These are phyloP conservation scores for Spialia ferax DNA, from an alignment of 2,888 invertebrate species.

Conservation along the genomic window DNA sequence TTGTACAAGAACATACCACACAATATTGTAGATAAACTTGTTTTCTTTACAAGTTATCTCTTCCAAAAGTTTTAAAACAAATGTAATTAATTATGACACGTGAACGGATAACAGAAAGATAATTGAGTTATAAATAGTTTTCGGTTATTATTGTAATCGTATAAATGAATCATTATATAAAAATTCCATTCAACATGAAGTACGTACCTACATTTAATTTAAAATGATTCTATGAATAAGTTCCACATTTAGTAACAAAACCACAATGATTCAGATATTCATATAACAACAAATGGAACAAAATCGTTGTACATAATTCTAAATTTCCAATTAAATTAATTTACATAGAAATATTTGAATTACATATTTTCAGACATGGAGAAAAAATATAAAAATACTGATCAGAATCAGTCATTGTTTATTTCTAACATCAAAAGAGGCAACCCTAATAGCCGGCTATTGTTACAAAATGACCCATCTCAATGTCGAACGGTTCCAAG, in stretches of 20 bases:
- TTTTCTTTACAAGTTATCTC: not conserved
- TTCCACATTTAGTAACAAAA: conserved; percentile 15
- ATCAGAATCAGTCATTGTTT: no score
- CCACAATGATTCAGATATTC: conserved; percentile 10
- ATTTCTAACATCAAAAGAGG: conserved; percentile 31
- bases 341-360: no score
- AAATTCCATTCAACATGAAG: not conserved
- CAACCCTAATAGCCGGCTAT: conserved; percentile 70
- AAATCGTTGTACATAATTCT: no score
- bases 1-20: no score
- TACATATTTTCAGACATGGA: no score
- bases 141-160: conserved; percentile 1
- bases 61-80: not conserved
- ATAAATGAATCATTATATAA: conserved; percentile 4
- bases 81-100: conserved; percentile 4
- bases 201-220: not conserved
- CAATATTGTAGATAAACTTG: not conserved
- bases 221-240: not conserved
- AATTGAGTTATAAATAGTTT: conserved; percentile 3
- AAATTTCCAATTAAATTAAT: no score
- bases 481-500: conserved; percentile 80
- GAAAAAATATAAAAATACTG: no score
- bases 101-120: not conserved
- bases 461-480: conserved; percentile 85
- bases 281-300: no score